These are phyloP conservation scores for Drosophila meridiana DNA, from an alignment of 2,888 invertebrate genomes.

Conservation along the genomic window DNA sequence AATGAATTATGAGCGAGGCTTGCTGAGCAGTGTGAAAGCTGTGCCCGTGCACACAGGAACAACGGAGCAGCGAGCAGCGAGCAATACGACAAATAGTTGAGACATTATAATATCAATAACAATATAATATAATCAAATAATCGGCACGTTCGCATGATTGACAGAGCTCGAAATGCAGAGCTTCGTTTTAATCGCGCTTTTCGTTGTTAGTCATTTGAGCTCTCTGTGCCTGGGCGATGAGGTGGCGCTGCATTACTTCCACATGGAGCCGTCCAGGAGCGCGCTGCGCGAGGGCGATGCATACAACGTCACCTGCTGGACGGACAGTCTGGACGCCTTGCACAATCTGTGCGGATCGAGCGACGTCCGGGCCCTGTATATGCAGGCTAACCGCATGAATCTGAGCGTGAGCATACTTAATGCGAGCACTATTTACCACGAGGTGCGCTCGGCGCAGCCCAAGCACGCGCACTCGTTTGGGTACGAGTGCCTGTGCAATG, in stretches of 20 bases:
- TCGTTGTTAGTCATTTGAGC: neutral
- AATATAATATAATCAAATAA: too few relatives aligned
- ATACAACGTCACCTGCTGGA: conserved; percentile 33
- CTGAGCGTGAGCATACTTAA: neutral
- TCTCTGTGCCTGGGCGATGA: neutral
- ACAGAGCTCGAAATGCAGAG: neutral
- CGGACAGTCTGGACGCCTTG: neutral
- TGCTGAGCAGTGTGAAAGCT: too few relatives aligned
- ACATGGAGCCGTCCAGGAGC: neutral
- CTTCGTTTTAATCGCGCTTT: neutral
- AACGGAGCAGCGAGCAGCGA: too few relatives aligned
- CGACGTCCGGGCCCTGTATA: neutral
- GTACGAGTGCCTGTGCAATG: conserved; percentile 17
- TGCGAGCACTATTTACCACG: conserved; percentile 1
- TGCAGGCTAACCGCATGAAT: neutral
- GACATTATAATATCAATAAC: too few relatives aligned
- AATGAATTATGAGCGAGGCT: too few relatives aligned
- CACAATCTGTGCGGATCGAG: neutral
- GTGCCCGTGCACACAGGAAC: too few relatives aligned
- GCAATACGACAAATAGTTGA: too few relatives aligned
- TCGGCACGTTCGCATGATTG: too few relatives aligned
- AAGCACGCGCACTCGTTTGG: neutral
- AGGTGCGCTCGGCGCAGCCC: neutral
- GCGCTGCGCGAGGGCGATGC: conserved; percentile 23
- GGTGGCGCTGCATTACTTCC: neutral